A percentile compares a stretch with the other conserved stretches of the same genome.
phyloP scores from a whole-genome alignment of 1,140 invertebrate genomes.

The Mylabris phalerata region DNA sequence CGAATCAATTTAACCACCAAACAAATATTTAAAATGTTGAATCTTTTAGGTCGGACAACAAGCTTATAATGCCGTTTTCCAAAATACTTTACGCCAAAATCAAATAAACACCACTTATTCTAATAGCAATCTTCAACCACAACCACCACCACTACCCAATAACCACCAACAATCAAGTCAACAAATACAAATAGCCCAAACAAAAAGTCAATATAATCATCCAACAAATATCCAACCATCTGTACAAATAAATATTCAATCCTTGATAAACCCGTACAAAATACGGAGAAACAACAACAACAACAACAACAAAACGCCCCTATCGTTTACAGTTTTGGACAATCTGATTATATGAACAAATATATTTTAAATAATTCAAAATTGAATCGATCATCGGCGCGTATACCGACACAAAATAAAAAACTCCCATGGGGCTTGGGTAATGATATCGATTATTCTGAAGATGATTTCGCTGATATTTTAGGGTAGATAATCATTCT shows the following conservation, averaged over 20 bases:
- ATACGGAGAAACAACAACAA: conserved; percentile 28
- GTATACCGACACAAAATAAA: conserved; percentile 22
- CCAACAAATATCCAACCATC: conserved; percentile 18
- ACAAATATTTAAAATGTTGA: neutral
- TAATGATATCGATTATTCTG: conserved; percentile 41
- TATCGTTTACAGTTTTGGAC: conserved; percentile 40
- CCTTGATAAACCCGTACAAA: conserved; percentile 34
- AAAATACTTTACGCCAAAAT: conserved; percentile 7
- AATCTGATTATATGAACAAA: conserved; percentile 38
- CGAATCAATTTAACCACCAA: neutral
- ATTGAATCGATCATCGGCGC: too few species aligned
- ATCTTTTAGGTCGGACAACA: conserved; percentile 33
- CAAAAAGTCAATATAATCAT: conserved; percentile 5
- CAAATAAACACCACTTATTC: neutral
- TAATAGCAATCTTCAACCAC: conserved; percentile 1
- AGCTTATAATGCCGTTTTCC: conserved; percentile 22
- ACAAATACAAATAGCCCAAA: conserved; percentile 1
- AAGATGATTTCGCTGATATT: conserved; percentile 52
- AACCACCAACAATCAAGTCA: neutral
- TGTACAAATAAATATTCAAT: conserved; percentile 37
- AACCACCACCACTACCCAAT: conserved; percentile 15
- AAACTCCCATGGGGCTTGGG: conserved; percentile 32
- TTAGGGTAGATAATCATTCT: conserved; percentile 46
- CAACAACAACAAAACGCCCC: conserved; percentile 31
- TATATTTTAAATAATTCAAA: conserved; percentile 4